Conservation (phyloP, 2,888 invertebrate species). For the Actias luna region DNA sequence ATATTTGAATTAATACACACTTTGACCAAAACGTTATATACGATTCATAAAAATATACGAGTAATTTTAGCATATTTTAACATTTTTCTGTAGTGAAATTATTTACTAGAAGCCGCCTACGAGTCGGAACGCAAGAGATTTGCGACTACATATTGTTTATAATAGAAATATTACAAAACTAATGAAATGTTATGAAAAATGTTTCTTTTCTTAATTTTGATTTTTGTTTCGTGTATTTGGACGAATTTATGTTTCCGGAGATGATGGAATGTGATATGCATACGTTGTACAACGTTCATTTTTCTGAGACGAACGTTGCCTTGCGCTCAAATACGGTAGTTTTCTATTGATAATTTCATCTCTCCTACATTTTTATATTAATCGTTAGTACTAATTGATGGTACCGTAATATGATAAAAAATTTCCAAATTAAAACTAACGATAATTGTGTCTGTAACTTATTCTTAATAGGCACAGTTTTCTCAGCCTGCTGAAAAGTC, state of each 20-base stretch:
- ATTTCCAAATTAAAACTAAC: too few relatives aligned
- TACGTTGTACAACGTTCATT: background rate
- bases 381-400: too few relatives aligned
- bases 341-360: too few relatives aligned
- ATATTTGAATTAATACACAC: background rate
- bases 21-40: background rate
- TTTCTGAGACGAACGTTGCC: background rate
- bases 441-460: too few relatives aligned
- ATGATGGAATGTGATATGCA: background rate
- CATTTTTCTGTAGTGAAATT: background rate
- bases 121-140: background rate
- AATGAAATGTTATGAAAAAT: slow-evolving; percentile 2
- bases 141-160: slow-evolving; percentile 7
- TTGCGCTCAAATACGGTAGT: too few relatives aligned
- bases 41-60: background rate
- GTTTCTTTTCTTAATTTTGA: slow-evolving; percentile 11
- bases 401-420: too few relatives aligned
- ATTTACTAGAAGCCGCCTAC: background rate
- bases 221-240: background rate
- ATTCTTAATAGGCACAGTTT: too few relatives aligned
- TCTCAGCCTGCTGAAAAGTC: too few relatives aligned
- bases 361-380: too few relatives aligned
- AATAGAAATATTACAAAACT: slow-evolving; percentile 12
- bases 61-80: background rate
- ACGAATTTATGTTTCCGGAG: slow-evolving; percentile 14